Evolutionary conservation across 2,888 invertebrate genomes (phyloP), one percentile per base, ranked within the genome.

Genomic region (Clunio marinus): DNA sequence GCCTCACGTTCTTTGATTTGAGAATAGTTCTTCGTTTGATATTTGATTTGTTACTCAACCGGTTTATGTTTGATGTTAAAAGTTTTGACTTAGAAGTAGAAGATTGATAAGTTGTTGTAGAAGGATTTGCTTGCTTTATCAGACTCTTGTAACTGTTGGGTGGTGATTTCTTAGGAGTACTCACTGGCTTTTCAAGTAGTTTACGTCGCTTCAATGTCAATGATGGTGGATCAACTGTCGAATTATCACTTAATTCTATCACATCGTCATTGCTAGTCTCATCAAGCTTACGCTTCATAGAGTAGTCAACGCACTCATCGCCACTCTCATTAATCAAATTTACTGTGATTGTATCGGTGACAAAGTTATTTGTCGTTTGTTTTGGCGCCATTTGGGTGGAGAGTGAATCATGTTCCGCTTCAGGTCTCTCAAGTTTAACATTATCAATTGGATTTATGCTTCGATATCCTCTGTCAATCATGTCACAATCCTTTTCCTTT

Each of bases 131-230:
- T 72, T 78, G 78, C 70, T 78, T 79, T 46, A 79, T 79, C 67
- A 79, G 75, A 72, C 75, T 77, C 71, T 79, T 79, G 70, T 79
- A 79, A 72, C 79, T 76, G 69, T 77, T 78, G 45, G 75, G 73
- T 46, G 77, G 74, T 13, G 77, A 73, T 70, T 77, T 77, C 67
- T 78, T 79, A 68, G 73, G 68, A 17, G 68, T 68, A 20, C 22
- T 28, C 3, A 58, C 24, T 2, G 68, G 68, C 10, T 37, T 68
- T 20, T 68, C 68, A 8, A 68, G 45, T 7, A 68, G 58, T 20
- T 68, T 68, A n/a, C 57, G 28, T 24, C 68, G 24, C 32, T 68
- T 68, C 35, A 60, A 22, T 10, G 28, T 58, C 7, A 35, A n/a
- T 1, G 37, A 24, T 1, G 57, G 32, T 10, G 37, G 41, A 15